A percentile compares a stretch with the other conserved stretches of the same genome.
phyloP scores from a whole-genome alignment of 92 coral and sea anemone genomes.

The Blastomussa wellsi region DNA sequence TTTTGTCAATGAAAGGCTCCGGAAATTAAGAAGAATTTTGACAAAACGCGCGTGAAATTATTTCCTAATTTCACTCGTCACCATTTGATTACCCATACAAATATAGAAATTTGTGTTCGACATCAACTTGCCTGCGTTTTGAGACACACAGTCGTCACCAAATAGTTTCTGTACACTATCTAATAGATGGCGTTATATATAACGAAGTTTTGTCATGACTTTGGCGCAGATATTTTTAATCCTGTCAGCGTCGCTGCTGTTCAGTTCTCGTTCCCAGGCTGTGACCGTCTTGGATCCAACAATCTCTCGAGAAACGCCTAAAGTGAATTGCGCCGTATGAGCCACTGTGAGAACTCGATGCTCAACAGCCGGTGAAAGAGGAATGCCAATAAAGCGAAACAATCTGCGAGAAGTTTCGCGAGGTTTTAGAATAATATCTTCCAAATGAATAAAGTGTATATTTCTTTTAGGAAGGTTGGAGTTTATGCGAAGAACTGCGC shows the following conservation, averaged over 20 bases:
- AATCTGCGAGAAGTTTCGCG: slow-evolving; percentile 61
- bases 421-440: slow-evolving; percentile 71
- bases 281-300: slow-evolving; percentile 46
- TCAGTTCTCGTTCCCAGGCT: slow-evolving; percentile 70
- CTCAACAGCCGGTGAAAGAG: slow-evolving; percentile 67
- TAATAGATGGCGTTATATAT: not conserved
- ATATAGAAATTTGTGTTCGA: too few relatives aligned
- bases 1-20: too few relatives aligned
- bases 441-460: slow-evolving; percentile 68
- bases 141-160: too few relatives aligned
- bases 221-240: slow-evolving; percentile 70
- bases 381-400: slow-evolving; percentile 68
- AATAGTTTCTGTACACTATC: too few relatives aligned
- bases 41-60: too few relatives aligned
- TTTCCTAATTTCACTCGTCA: too few relatives aligned
- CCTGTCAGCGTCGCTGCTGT: slow-evolving; percentile 43
- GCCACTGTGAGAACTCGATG: slow-evolving; percentile 66
- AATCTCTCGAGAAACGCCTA: slow-evolving; percentile 55
- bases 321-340: slow-evolving; percentile 51
- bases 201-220: slow-evolving; percentile 65
- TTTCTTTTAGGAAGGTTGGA: slow-evolving; percentile 42
- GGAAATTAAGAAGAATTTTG: too few relatives aligned
- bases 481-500: slow-evolving; percentile 54
- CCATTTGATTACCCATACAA: too few relatives aligned
- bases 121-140: too few relatives aligned